Evolutionary conservation across 2,797 vertebrate genomes (phyloP).

Genomic region (Acipenser transmontanus): DNA sequence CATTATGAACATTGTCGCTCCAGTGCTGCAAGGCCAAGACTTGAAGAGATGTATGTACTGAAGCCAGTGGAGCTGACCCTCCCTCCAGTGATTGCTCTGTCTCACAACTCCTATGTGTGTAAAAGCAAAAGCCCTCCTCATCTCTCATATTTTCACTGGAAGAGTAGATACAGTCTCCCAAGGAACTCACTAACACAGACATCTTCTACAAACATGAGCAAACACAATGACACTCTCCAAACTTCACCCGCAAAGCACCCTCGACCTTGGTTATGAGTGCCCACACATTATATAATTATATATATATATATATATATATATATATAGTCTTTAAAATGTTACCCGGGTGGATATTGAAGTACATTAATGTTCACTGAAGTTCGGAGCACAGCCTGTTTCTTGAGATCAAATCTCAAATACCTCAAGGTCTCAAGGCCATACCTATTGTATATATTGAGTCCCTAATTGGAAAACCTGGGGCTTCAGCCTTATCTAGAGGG

Average conservation of each 20-base stretch:
- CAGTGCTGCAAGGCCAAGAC: slow-evolving; percentile 17
- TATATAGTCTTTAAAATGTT: too few relatives aligned
- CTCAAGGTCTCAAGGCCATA: too few relatives aligned
- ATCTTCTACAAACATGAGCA: slow-evolving; percentile 23
- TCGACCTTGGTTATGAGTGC: slow-evolving; percentile 42
- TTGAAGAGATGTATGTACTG: slow-evolving; percentile 40
- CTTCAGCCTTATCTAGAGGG: too few relatives aligned
- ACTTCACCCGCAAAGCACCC: slow-evolving; percentile 23
- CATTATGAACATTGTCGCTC: slow-evolving; percentile 2
- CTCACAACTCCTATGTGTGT: slow-evolving; percentile 13
- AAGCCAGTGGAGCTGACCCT: slow-evolving; percentile 55
- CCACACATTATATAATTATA: too few relatives aligned
- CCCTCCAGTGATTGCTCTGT: slow-evolving; percentile 38
- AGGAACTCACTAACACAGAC: slow-evolving; percentile 1
- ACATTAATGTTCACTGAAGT: too few relatives aligned
- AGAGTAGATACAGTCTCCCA: background rate
- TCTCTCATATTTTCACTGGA: slow-evolving; percentile 29
- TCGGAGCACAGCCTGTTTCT: too few relatives aligned
- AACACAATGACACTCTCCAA: slow-evolving; percentile 30
- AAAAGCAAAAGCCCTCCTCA: slow-evolving; percentile 21
- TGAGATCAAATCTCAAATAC: too few relatives aligned
- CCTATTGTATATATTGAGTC: too few relatives aligned
- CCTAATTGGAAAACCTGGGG: too few relatives aligned
- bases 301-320: too few relatives aligned
- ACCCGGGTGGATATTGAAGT: too few relatives aligned